A percentile compares a stretch with the other conserved stretches of the same genome.
Conservation (phyloP, 2,113 vertebrate genomes). For the Eretmodus cyanostictus region DNA sequence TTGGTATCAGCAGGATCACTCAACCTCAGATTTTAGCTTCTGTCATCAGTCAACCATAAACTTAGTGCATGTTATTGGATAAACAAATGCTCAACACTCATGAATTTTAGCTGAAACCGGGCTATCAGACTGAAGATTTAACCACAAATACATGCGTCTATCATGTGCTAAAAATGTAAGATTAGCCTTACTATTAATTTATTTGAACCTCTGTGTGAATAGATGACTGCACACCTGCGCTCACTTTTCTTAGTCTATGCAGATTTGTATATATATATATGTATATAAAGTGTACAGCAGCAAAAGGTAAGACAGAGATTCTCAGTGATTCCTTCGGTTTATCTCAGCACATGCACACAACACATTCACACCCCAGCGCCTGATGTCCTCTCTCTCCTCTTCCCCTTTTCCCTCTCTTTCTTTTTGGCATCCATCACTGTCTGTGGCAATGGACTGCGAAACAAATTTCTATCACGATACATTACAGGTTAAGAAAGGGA, state of each 20-base stretch:
- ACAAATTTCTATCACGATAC: constrained; percentile 66
- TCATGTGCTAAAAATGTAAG: neutral
- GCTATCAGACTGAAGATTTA: neutral
- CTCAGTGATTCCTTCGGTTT: neutral
- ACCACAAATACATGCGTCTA: neutral
- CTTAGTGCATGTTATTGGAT: neutral
- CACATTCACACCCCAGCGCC: neutral
- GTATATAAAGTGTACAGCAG: neutral
- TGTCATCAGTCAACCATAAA: neutral
- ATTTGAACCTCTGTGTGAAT: neutral
- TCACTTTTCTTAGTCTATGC: neutral
- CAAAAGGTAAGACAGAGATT: neutral
- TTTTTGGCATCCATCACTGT: constrained; percentile 62
- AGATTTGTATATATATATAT: neutral
- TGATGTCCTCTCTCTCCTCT: neutral
- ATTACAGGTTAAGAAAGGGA: constrained; percentile 66
- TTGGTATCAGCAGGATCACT: neutral
- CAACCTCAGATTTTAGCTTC: neutral
- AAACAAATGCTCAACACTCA: neutral
- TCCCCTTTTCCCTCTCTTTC: constrained; percentile 12
- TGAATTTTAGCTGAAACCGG: neutral
- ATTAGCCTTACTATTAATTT: neutral
- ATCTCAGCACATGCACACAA: neutral
- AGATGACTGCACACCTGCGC: neutral
- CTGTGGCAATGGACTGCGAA: constrained; percentile 55